Evolutionary conservation across 2,113 vertebrate genomes (phyloP).

Genomic region (Dicerorhinus sumatrensis): DNA sequence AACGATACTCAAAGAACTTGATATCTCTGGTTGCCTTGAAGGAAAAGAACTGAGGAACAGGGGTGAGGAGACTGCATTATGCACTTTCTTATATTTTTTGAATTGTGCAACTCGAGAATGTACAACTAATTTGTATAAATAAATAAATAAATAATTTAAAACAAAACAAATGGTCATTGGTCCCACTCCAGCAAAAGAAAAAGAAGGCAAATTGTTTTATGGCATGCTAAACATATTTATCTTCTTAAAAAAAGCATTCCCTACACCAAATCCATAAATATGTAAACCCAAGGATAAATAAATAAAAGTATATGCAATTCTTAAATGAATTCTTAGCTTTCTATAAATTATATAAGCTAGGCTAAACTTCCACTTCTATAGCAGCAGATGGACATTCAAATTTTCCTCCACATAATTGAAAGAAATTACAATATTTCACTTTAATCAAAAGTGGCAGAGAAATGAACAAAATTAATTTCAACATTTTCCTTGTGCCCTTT

Average conservation of each 20-base stretch:
- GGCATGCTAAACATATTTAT: neutral
- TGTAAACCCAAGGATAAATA: neutral
- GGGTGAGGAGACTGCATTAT: neutral
- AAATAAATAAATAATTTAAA: conserved; percentile 35
- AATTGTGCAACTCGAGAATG: neutral
- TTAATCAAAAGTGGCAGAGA: conserved; percentile 24
- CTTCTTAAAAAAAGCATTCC: neutral
- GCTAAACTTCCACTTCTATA: conserved; percentile 36
- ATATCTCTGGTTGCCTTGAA: neutral
- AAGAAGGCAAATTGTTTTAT: neutral
- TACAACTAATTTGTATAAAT: neutral
- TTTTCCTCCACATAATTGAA: conserved; percentile 33
- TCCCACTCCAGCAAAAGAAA: neutral
- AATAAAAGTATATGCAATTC: conserved; percentile 22
- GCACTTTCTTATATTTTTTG: neutral
- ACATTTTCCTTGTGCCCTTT: conserved; percentile 23
- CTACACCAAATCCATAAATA: neutral
- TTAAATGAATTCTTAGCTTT: conserved; percentile 25
- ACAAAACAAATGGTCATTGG: neutral
- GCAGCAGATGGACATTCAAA: neutral
- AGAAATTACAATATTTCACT: conserved; percentile 35
- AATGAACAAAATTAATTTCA: conserved; percentile 38
- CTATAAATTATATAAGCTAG: neutral
- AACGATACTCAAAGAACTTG: neutral
- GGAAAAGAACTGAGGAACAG: neutral